These are phyloP conservation scores for Pocillopora damicornis DNA, from an alignment of 64 coral and sea anemone species.

Conservation along the genomic window DNA sequence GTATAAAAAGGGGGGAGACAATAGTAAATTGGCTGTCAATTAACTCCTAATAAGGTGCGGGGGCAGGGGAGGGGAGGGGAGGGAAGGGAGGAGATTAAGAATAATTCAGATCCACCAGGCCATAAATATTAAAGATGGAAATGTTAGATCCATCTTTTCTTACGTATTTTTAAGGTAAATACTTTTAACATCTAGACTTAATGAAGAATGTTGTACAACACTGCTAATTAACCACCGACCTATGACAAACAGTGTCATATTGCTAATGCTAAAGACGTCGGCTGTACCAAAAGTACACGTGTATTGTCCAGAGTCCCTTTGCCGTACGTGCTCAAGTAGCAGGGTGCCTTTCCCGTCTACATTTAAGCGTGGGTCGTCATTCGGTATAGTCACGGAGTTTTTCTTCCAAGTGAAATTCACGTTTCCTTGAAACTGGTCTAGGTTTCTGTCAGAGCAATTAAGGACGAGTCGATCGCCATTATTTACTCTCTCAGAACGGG, in stretches of 20 bases:
- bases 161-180: too few relatives aligned
- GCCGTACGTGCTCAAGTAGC: background rate
- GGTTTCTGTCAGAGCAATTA: background rate
- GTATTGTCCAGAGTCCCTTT: background rate
- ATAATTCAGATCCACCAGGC: too few relatives aligned
- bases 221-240: background rate
- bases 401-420: background rate
- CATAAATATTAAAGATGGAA: too few relatives aligned
- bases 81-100: too few relatives aligned
- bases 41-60: too few relatives aligned
- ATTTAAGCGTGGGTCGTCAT: background rate
- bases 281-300: background rate
- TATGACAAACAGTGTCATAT: background rate
- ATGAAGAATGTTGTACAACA: too few relatives aligned
- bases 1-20: too few relatives aligned
- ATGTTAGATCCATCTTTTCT: too few relatives aligned
- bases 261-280: background rate
- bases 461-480: background rate
- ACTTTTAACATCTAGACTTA: too few relatives aligned
- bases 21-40: too few relatives aligned
- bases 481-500: background rate
- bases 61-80: too few relatives aligned
- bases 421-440: background rate
- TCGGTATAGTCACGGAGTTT: background rate
- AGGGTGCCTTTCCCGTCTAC: background rate